These are phyloP conservation scores for Callorhinus ursinus DNA, from an alignment of 2,113 vertebrate genomes.

Conservation along the genomic window DNA sequence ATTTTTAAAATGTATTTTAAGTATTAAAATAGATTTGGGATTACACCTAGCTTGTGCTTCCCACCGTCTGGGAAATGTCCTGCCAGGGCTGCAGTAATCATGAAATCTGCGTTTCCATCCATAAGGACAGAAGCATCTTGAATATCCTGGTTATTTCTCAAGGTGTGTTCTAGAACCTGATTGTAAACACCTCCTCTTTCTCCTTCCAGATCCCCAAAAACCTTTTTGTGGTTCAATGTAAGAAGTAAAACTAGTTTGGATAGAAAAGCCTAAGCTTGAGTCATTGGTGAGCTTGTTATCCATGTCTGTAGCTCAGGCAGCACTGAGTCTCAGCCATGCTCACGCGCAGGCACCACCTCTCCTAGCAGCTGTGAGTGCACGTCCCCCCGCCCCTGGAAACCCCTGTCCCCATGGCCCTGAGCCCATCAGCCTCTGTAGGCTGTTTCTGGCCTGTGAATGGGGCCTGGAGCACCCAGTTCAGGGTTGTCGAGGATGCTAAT, in stretches of 20 bases:
- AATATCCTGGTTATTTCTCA: too few relatives aligned
- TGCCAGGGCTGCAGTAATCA: too few relatives aligned
- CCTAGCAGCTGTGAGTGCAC: neutral
- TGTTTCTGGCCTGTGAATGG: too few relatives aligned
- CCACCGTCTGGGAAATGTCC: neutral
- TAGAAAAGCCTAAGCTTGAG: neutral
- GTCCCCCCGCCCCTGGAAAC: rapidly evolving
- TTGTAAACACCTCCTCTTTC: neutral
- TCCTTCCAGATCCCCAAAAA: neutral
- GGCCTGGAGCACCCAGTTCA: too few relatives aligned
- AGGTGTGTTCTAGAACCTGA: neutral
- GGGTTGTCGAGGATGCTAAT: neutral
- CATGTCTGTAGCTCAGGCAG: neutral
- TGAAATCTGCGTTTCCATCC: neutral
- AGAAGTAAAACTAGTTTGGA: too few relatives aligned
- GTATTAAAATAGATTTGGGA: neutral
- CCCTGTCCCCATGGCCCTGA: rapidly evolving
- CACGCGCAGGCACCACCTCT: too few relatives aligned
- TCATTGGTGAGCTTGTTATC: rapidly evolving
- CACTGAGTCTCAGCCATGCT: rapidly evolving
- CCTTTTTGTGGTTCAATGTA: neutral
- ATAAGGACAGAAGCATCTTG: neutral
- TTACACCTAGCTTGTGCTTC: neutral
- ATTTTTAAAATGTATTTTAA: neutral
- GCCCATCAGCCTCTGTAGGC: neutral